Conservation (phyloP, 37 sponge, comb jelly and placozoan species). For the Amphimedon queenslandica region DNA sequence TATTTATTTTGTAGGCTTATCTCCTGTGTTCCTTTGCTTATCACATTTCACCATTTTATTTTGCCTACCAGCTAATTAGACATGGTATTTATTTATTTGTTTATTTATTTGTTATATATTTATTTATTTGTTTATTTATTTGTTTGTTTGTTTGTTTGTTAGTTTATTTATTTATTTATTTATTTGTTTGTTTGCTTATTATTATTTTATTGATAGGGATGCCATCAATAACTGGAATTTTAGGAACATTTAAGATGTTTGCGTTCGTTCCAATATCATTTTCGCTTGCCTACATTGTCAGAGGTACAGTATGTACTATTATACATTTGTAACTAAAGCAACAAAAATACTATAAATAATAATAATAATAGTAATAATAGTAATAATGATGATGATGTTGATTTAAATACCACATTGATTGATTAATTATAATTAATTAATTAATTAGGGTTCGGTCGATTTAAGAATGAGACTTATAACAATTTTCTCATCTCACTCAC, state of each 20-base stretch:
- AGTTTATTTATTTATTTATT: background rate
- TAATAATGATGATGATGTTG: no score
- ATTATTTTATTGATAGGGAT: constrained; percentile 23
- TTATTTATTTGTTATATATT: background rate
- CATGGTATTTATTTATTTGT: constrained; percentile 27
- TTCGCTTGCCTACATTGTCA: constrained; percentile 49
- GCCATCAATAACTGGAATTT: constrained; percentile 44
- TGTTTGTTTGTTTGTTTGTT: no score
- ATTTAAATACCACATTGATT: no score
- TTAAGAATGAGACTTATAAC: constrained; percentile 23
- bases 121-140: no score
- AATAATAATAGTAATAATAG: no score
- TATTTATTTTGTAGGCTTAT: constrained; percentile 36
- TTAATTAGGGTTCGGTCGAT: constrained; percentile 49
- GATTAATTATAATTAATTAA: no score
- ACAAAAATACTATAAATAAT: background rate
- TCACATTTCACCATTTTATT: constrained; percentile 57
- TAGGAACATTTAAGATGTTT: constrained; percentile 10
- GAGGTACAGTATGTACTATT: constrained; percentile 34
- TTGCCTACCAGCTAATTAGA: constrained; percentile 47
- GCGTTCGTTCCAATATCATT: constrained; percentile 50
- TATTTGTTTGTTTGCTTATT: no score
- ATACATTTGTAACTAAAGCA: background rate
- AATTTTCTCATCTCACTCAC: constrained; percentile 40
- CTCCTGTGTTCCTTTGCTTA: constrained; percentile 44